Conservation (phyloP, 2,888 invertebrate genomes). For the Hemaris fuciformis region DNA sequence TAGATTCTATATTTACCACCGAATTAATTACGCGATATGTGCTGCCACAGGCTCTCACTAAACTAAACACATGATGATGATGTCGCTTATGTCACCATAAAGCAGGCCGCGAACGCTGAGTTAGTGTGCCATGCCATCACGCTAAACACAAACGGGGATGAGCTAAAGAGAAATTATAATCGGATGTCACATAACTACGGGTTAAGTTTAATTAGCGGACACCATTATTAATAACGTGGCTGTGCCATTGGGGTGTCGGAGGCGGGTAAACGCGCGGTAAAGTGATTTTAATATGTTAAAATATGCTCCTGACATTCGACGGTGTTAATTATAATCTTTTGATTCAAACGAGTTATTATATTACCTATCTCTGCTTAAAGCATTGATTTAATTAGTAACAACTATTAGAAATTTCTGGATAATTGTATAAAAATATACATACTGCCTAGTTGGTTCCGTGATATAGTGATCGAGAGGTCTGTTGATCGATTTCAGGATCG, state of each 20-base stretch:
- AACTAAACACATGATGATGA: background rate
- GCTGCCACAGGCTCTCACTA: background rate
- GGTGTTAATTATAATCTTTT: too few species aligned
- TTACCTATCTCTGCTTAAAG: too few species aligned
- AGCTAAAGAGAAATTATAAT: constrained; percentile 70
- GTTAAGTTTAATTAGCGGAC: constrained; percentile 59
- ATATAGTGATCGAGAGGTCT: too few species aligned
- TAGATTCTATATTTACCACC: too few species aligned
- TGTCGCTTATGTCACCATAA: constrained; percentile 30
- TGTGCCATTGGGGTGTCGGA: background rate
- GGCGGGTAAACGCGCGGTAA: background rate
- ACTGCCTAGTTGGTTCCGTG: too few species aligned
- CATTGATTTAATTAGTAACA: too few species aligned
- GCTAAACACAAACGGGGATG: constrained; percentile 30
- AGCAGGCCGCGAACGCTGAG: constrained; percentile 30
- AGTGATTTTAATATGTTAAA: background rate
- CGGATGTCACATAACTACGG: constrained; percentile 52
- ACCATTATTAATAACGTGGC: constrained; percentile 50
- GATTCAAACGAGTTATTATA: too few species aligned
- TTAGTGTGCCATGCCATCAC: constrained; percentile 26
- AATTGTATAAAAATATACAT: too few species aligned
- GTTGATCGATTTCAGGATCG: too few species aligned
- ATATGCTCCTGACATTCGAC: too few species aligned
- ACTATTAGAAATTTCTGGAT: too few species aligned
- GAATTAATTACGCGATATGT: background rate